These are phyloP conservation scores for Venusia cambrica DNA, from an alignment of 2,888 invertebrate genomes.

Conservation along the genomic window DNA sequence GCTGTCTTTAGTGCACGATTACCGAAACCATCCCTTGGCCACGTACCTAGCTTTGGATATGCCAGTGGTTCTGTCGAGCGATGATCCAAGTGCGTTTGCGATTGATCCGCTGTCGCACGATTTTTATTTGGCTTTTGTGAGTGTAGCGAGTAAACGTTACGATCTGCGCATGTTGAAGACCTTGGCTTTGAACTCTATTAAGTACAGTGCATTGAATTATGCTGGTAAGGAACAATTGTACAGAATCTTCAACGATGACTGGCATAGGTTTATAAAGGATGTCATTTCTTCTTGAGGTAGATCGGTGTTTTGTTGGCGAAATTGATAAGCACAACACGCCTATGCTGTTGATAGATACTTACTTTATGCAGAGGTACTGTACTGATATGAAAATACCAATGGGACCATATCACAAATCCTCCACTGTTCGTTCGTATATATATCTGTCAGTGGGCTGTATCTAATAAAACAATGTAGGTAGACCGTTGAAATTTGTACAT, in stretches of 20 bases:
- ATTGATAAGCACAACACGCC: neutral
- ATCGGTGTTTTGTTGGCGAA: neutral
- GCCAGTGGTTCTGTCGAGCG: constrained; percentile 88
- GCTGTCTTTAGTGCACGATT: constrained; percentile 84
- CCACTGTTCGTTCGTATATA: no score
- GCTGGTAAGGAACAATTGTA: constrained; percentile 42
- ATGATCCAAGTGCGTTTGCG: constrained; percentile 90
- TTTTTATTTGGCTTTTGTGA: constrained; percentile 89
- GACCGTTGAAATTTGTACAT: no score
- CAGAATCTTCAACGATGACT: constrained; percentile 45
- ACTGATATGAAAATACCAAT: no score
- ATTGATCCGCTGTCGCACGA: constrained; percentile 88
- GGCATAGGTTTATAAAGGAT: constrained; percentile 54
- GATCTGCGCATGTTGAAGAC: constrained; percentile 88
- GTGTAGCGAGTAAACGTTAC: constrained; percentile 84
- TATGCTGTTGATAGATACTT: no score
- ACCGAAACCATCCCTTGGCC: constrained; percentile 88
- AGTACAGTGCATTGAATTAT: constrained; percentile 80
- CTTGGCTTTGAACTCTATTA: constrained; percentile 87
- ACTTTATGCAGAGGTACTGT: no score
- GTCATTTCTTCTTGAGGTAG: constrained; percentile 29
- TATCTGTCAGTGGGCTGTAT: no score
- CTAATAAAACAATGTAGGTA: no score
- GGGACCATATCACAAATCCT: no score
- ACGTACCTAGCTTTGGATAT: constrained; percentile 83